Evolutionary conservation across 2,113 vertebrate genomes (phyloP), one percentile per base, ranked within the genome.

Genomic region (Plecturocebus donacophilus): DNA sequence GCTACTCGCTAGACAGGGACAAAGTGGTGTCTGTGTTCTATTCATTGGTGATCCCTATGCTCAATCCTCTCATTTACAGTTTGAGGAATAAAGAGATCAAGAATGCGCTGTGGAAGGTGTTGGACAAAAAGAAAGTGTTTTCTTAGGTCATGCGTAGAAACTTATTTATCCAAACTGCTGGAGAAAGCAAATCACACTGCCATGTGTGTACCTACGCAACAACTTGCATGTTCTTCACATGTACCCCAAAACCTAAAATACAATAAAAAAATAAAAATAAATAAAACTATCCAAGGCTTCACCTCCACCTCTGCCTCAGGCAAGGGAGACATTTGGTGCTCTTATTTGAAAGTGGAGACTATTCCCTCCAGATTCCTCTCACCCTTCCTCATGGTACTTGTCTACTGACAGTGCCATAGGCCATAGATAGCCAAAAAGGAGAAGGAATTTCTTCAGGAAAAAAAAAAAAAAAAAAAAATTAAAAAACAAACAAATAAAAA

Each of bases 41-140:
- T 21, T 95, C 85, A 0, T 61, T 97, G 68, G 90, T 98, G 32
- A 97, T 96, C 16, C 98, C 97, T 83, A 89, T 98, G 97, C 92
- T 98, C 73, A 98, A 98, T 71, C 97, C 98, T 58, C 95, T 98
- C 47, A 98, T 98, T 84, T 98, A 98, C 84, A 98, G 97, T 47
- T 68, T 97, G 77, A 97, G 96, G 68, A 98, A 98, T 87, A 95
- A 93, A 77, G 98, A 98, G 16, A 95, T 98, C 91, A 98, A 96
- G 76, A 79, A 95, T 21, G 73, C 97, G 19, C 66, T 98, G 80
- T 54, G 93, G 91, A 97, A 95, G 70, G 54, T 91, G 2, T 23
- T 92, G 35, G 87, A 35, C 81, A 97, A 80, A 35, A 98, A 86
- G 87, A 96, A 94, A 91, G 58, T 64, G 17, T 64, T 94, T 56